Conservation (phyloP, 2,797 vertebrate genomes). For the Gouania willdenowi region DNA sequence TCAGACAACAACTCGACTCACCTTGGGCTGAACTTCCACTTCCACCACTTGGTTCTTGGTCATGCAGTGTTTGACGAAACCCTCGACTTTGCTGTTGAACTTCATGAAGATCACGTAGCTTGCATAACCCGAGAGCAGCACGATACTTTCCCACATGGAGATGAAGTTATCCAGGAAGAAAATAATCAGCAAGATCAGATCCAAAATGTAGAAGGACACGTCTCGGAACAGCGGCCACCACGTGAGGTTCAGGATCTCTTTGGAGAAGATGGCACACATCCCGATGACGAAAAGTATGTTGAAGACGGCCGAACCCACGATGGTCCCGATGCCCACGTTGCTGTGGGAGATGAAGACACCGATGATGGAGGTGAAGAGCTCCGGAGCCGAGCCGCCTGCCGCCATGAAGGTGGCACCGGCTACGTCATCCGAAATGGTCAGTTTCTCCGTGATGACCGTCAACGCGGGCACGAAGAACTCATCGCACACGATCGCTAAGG, state of each 20-base stretch:
- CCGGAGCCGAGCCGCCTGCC: conserved; percentile 94
- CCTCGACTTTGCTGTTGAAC: conserved; percentile 87
- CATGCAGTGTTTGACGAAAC: conserved; percentile 82
- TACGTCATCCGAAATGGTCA: conserved; percentile 93
- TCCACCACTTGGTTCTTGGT: conserved; percentile 95
- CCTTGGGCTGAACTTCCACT: conserved; percentile 89
- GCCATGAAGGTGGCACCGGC: conserved; percentile 99
- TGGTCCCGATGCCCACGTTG: conserved; percentile 98
- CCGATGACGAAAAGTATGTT: conserved; percentile 99
- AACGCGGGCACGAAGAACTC: conserved; percentile 98
- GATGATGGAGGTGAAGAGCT: conserved; percentile 97
- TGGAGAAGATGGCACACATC: conserved; percentile 98
- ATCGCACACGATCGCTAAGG: conserved; percentile 96
- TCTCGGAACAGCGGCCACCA: conserved; percentile 99
- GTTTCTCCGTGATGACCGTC: conserved; percentile 95
- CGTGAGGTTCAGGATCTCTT: conserved; percentile 93
- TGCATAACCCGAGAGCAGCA: conserved; percentile 83
- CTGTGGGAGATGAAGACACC: conserved; percentile 98
- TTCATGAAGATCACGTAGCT: conserved; percentile 97
- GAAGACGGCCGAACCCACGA: conserved; percentile 97
- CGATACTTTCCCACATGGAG: conserved; percentile 88
- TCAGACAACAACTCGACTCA: conserved; percentile 68
- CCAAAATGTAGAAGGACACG: conserved; percentile 96
- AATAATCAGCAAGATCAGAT: conserved; percentile 92
- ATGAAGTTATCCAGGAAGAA: conserved; percentile 98